phyloP scores from a whole-genome alignment of 1,140 invertebrate genomes.

The Pachyrhynchus sulphureomaculatus region DNA sequence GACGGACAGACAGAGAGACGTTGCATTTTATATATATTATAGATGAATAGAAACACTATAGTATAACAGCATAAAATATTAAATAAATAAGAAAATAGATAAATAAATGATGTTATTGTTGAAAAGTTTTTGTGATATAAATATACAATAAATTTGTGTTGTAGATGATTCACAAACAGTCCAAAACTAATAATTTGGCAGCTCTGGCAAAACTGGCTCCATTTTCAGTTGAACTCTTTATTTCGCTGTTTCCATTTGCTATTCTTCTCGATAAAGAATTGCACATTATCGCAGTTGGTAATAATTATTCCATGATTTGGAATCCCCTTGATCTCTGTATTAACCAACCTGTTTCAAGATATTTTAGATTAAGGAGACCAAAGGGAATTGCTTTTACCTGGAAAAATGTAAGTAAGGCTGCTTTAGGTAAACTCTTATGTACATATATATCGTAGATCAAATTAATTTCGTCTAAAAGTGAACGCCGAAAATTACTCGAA shows the following conservation, averaged over 20 bases:
- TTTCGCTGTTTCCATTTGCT: conserved; percentile 77
- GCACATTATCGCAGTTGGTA: conserved; percentile 66
- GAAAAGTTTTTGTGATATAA: too few relatives aligned
- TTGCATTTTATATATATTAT: too few relatives aligned
- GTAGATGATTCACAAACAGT: conserved; percentile 38
- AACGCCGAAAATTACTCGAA: too few relatives aligned
- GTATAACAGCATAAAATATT: too few relatives aligned
- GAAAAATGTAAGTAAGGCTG: conserved; percentile 63
- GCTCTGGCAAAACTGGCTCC: conserved; percentile 30
- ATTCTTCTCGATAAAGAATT: conserved; percentile 65
- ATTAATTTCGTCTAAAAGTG: too few relatives aligned
- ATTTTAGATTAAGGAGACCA: conserved; percentile 72
- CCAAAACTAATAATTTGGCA: conserved; percentile 19
- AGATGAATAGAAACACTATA: too few relatives aligned
- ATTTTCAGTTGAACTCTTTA: conserved; percentile 67
- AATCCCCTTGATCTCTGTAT: conserved; percentile 62
- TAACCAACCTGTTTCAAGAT: conserved; percentile 63
- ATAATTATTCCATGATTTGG: conserved; percentile 72
- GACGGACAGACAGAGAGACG: too few relatives aligned
- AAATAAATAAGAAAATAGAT: too few relatives aligned
- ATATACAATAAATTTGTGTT: too few relatives aligned
- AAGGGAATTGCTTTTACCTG: conserved; percentile 73
- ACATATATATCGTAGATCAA: too few relatives aligned
- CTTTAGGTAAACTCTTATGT: too few relatives aligned
- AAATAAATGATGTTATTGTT: too few relatives aligned